A percentile compares a stretch with the other conserved stretches of the same genome.
Evolutionary conservation across 2,888 invertebrate species (phyloP).

Genomic region (Drosophila nr. fundita): DNA sequence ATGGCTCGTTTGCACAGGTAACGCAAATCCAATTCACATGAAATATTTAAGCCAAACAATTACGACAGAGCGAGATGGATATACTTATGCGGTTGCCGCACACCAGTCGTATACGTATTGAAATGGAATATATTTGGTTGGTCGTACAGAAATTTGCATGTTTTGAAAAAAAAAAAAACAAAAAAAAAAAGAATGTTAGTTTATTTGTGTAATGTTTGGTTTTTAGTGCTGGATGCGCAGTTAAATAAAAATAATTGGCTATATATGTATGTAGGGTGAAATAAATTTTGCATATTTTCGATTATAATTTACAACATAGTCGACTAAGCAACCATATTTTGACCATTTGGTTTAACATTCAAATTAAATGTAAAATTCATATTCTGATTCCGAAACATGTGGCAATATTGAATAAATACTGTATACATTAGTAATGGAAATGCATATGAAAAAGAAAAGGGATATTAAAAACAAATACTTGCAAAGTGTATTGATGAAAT

Average conservation of each 20-base stretch:
- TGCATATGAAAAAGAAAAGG: background rate
- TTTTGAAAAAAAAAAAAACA: background rate
- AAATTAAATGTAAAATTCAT: constrained; percentile 40
- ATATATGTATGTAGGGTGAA: constrained; percentile 22
- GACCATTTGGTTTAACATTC: constrained; percentile 20
- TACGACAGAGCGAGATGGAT: constrained; percentile 44
- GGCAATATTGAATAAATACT: constrained; percentile 10
- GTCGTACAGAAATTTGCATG: constrained; percentile 45
- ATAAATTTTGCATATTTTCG: constrained; percentile 43
- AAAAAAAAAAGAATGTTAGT: constrained; percentile 4
- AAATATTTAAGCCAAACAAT: constrained; percentile 76
- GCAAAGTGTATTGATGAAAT: background rate
- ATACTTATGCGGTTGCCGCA: constrained; percentile 2
- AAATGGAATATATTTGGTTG: constrained; percentile 24
- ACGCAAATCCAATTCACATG: constrained; percentile 55
- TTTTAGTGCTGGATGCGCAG: constrained; percentile 8
- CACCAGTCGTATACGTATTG: constrained; percentile 38
- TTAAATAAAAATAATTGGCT: constrained; percentile 55
- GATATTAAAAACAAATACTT: background rate
- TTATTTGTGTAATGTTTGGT: constrained; percentile 19
- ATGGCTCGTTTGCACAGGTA: constrained; percentile 51
- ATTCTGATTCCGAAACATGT: constrained; percentile 14
- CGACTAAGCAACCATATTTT: constrained; percentile 36
- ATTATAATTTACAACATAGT: constrained; percentile 33
- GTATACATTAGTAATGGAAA: background rate